phyloP scores from a whole-genome alignment of 2,113 vertebrate genomes.

The Chionis minor region DNA sequence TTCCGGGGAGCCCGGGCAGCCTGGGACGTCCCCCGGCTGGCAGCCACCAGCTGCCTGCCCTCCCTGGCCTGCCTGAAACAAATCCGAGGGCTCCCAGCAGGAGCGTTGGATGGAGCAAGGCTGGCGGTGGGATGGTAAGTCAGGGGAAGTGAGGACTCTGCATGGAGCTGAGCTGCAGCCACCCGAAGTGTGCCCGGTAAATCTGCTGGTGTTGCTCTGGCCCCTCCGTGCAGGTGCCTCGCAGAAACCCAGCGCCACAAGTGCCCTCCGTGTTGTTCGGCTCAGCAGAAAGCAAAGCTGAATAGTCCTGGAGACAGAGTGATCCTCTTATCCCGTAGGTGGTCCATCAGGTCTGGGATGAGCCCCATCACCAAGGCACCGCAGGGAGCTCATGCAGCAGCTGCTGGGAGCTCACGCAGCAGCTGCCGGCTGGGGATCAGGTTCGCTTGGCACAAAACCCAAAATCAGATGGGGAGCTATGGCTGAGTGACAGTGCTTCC shows the following conservation, averaged over 20 bases:
- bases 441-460: not conserved
- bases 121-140: not conserved
- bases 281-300: not conserved
- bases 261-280: too few relatives aligned
- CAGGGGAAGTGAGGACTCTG: fast-evolving
- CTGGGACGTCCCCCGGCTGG: not conserved
- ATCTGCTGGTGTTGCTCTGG: not conserved
- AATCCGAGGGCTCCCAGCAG: fast-evolving
- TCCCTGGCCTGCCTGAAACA: not conserved
- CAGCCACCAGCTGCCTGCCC: not conserved
- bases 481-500: not conserved
- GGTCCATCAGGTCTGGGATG: not conserved
- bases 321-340: not conserved
- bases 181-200: fast-evolving
- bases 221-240: not conserved
- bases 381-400: not conserved
- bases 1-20: too few relatives aligned
- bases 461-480: not conserved
- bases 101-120: not conserved
- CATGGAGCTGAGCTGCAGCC: not conserved
- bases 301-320: not conserved
- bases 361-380: not conserved
- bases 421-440: not conserved
- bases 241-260: not conserved
- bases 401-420: not conserved